A percentile compares a stretch with the other conserved stretches of the same genome.
These are phyloP conservation scores for Clupea harengus DNA, from an alignment of 2,113 vertebrate species.

Conservation along the genomic window DNA sequence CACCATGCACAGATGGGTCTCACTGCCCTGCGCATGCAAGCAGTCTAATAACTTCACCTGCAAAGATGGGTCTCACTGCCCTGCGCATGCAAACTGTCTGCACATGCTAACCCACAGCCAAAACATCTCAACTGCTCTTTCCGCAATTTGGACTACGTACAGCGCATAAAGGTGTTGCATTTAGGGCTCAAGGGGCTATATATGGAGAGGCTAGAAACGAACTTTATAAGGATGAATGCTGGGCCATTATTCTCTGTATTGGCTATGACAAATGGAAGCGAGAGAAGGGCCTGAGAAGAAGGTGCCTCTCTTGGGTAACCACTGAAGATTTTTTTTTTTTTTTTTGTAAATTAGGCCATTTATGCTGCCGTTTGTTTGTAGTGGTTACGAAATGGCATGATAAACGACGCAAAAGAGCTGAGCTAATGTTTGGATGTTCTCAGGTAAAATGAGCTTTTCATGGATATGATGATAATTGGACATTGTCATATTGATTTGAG, in stretches of 20 bases:
- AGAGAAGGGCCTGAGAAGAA: not conserved
- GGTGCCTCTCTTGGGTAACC: not conserved
- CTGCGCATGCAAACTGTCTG: slow-evolving; percentile 34
- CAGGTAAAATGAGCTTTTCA: not conserved
- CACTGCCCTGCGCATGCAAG: slow-evolving; percentile 38
- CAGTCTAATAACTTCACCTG: slow-evolving; percentile 16
- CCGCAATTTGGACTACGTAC: slow-evolving; percentile 52
- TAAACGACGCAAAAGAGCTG: not conserved
- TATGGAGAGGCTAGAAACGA: not conserved
- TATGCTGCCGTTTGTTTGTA: not conserved
- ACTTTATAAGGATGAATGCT: not conserved
- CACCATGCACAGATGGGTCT: not conserved
- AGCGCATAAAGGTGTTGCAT: slow-evolving; percentile 63
- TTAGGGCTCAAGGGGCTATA: not conserved
- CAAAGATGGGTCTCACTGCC: slow-evolving; percentile 18
- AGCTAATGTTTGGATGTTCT: not conserved
- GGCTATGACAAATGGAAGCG: not conserved
- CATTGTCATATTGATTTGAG: not conserved
- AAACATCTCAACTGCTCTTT: slow-evolving; percentile 24
- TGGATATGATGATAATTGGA: not conserved
- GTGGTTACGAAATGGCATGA: not conserved
- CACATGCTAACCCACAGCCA: slow-evolving; percentile 37
- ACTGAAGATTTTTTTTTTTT: no score
- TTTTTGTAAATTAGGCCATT: not conserved
- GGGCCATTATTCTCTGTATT: not conserved